Conservation (phyloP, 2,113 vertebrate genomes). For the Geococcyx californianus region DNA sequence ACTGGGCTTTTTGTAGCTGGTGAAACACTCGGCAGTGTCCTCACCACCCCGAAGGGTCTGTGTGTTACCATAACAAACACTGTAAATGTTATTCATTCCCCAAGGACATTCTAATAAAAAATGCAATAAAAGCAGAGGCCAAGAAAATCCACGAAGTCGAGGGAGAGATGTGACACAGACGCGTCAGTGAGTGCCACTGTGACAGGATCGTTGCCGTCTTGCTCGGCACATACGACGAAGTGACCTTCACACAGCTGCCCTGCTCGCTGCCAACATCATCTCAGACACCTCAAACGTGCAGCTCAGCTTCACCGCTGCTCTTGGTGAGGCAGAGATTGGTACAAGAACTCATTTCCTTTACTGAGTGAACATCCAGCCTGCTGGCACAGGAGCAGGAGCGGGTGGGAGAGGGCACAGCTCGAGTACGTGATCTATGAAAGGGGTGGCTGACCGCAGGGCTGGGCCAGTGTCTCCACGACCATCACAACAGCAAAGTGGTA, state of each 20-base stretch:
- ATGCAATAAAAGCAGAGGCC: not conserved
- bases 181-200: rapidly evolving
- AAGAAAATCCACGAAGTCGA: not conserved
- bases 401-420: not conserved
- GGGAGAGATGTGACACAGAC: not conserved
- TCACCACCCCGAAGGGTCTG: not conserved
- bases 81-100: not conserved
- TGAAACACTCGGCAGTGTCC: not conserved
- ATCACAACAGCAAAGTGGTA: rapidly evolving
- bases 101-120: not conserved
- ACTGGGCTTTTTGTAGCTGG: not conserved
- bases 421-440: not conserved
- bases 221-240: not conserved
- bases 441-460: not conserved
- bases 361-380: not conserved
- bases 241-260: not conserved
- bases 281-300: not conserved
- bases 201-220: not conserved
- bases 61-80: not conserved
- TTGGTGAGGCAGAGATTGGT: not conserved
- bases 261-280: not conserved
- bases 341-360: not conserved
- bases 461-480: not conserved
- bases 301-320: not conserved
- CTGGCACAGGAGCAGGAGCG: not conserved